Evolutionary conservation across 2,113 vertebrate genomes (phyloP).

Genomic region (Uria aalge): DNA sequence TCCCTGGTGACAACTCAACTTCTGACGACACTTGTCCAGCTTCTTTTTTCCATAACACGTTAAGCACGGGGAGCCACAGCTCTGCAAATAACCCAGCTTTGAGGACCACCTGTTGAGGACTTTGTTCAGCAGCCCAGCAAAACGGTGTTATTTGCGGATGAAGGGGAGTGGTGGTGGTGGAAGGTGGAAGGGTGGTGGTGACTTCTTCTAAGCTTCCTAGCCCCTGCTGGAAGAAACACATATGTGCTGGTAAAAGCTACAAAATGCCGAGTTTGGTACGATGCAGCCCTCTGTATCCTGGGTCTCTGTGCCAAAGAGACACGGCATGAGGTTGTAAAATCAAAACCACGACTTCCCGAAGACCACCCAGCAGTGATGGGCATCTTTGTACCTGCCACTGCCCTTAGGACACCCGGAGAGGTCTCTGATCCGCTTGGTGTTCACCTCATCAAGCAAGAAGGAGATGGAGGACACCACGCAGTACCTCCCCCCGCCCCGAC

Average conservation of each 20-base stretch:
- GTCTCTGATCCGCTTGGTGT: background rate
- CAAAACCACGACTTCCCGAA: background rate
- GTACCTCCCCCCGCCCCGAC: background rate
- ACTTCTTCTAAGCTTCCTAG: background rate
- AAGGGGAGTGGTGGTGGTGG: no score
- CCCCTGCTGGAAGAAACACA: background rate
- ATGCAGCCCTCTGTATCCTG: accelerated
- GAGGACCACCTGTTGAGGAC: background rate
- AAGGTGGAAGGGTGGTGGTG: no score
- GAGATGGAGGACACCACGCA: accelerated
- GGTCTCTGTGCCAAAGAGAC: background rate
- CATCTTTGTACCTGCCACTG: background rate
- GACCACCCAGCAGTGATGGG: background rate
- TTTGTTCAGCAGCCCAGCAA: background rate
- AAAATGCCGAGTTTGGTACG: background rate
- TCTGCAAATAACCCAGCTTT: background rate
- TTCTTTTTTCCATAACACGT: background rate
- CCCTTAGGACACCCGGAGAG: background rate
- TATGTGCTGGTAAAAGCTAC: background rate
- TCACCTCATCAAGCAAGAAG: background rate
- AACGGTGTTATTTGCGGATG: background rate
- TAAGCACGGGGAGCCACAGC: background rate
- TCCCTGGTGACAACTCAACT: background rate
- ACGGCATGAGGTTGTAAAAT: background rate
- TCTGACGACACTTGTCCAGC: background rate